A percentile compares a stretch with the other conserved stretches of the same genome.
These are phyloP conservation scores for Oryzias celebensis DNA, from an alignment of 2,113 vertebrate species.

Conservation along the genomic window DNA sequence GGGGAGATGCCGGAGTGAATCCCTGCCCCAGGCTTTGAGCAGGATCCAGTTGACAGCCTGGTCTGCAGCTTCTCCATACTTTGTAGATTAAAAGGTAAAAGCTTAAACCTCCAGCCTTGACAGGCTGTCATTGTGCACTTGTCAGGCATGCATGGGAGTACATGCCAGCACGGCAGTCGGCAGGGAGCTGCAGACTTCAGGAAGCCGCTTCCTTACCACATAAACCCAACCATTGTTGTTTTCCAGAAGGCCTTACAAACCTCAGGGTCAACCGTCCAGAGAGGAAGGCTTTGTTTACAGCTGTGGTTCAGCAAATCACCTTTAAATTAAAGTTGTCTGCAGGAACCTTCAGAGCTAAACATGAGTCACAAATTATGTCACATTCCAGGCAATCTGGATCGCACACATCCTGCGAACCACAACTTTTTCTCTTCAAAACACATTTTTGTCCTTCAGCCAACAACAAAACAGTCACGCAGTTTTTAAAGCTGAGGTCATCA, in stretches of 20 bases:
- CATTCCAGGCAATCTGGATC: too few relatives aligned
- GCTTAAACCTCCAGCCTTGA: conserved; percentile 30
- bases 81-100: conserved; percentile 40
- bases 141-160: conserved; percentile 20
- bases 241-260: conserved; percentile 12
- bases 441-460: too few relatives aligned
- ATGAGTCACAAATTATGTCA: conserved; percentile 6
- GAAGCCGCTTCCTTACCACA: conserved; percentile 29
- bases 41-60: conserved; percentile 1
- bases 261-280: conserved; percentile 7
- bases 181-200: conserved; percentile 34
- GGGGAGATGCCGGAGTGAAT: conserved; percentile 8
- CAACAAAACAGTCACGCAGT: too few relatives aligned
- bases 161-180: conserved; percentile 18
- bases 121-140: conserved; percentile 48
- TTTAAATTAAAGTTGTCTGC: background rate
- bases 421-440: too few relatives aligned
- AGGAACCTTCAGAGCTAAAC: conserved; percentile 3
- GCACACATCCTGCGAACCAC: background rate
- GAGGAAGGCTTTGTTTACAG: conserved; percentile 17
- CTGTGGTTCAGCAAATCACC: conserved; percentile 10
- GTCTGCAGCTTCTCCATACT: conserved; percentile 15
- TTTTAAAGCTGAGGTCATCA: too few relatives aligned
- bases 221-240: conserved; percentile 19
- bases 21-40: conserved; percentile 16